Base-by-base conservation (phyloP, 1,140 invertebrate species). In the Heliconius hermathena region DNA sequence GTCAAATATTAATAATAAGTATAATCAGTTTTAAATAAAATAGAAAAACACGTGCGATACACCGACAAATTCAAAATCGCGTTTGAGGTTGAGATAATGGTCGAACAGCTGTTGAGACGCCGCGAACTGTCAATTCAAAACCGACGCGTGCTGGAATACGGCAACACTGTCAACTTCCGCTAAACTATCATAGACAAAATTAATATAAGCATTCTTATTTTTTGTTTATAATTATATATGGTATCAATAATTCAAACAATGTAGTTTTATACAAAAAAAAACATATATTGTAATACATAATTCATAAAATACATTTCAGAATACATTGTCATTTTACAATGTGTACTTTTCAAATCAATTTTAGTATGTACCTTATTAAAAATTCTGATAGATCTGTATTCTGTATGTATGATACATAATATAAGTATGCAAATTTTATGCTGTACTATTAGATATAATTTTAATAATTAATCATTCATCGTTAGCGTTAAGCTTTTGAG, bases 51-150 rank as follows among this genome's bases (percentile, higher is more conserved):
- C 90, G 90, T 92, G 90, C 81, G 85, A 82, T 75, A 81, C 85
- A 85, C 78, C 81, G 85, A 83, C 81, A 78, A 78, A 85, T 88
- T 89, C 80, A 84, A 89, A 92, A 84, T 83, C 79, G 82, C 81
- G 81, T 87, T 87, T 84, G 81, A 85, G 83, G 81, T 88, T 85
- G 84, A 82, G 74, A 84, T 84, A 88, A 87, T 87, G 88, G 83
- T 84, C 84, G 88, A 94, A 92, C 90, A 91, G 91, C 90, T 92
- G 92, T 93, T 91, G 78, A 85, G 90, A 94, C 90, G 91, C 90
- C 88, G 87, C 83, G 87, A 89, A 90, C 84, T 89, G 89, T 93
- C 89, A 91, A 88, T 89, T 90, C 85, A 89, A 91, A 93, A 88
- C 82, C 84, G 84, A 89, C 84, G 87, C 89, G 85, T 74, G 73